phyloP scores from a whole-genome alignment of 2,888 invertebrate genomes.

The Falcaria lacertinaria region DNA sequence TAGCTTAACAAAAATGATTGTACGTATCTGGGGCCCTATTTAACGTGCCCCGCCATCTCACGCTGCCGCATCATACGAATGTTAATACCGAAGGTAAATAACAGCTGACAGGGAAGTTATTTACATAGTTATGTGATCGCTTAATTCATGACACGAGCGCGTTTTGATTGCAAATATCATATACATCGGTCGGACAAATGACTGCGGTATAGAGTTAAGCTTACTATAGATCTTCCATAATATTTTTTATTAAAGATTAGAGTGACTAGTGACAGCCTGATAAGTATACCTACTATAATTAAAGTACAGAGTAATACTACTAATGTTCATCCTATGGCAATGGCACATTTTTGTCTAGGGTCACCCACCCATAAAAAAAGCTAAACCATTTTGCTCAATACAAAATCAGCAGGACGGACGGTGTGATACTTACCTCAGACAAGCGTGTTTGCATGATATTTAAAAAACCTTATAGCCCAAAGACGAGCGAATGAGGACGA shows the following conservation, averaged over 20 bases:
- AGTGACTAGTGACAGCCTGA: too few relatives aligned
- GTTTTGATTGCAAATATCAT: constrained; percentile 17
- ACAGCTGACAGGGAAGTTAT: constrained; percentile 7
- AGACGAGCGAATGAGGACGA: too few relatives aligned
- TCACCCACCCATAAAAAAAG: too few relatives aligned
- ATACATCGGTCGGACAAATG: constrained; percentile 5
- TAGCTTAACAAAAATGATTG: background rate
- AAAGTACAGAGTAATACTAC: too few relatives aligned
- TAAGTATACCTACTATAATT: too few relatives aligned
- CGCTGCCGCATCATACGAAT: constrained; percentile 5
- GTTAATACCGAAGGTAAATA: constrained; percentile 14
- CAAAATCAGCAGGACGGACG: too few relatives aligned
- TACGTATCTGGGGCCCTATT: background rate
- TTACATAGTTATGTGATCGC: constrained; percentile 10
- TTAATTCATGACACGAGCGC: constrained; percentile 13
- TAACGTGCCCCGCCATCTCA: constrained; percentile 8
- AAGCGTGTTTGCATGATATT: too few relatives aligned
- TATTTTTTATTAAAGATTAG: background rate
- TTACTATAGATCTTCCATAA: background rate
- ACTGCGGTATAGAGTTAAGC: constrained; percentile 1
- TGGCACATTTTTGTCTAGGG: too few relatives aligned
- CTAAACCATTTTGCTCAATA: too few relatives aligned
- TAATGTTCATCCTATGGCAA: too few relatives aligned
- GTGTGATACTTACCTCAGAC: too few relatives aligned
- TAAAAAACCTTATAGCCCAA: too few relatives aligned